These are phyloP conservation scores for Pelmatolapia mariae DNA, from an alignment of 2,113 vertebrate species.

Conservation along the genomic window DNA sequence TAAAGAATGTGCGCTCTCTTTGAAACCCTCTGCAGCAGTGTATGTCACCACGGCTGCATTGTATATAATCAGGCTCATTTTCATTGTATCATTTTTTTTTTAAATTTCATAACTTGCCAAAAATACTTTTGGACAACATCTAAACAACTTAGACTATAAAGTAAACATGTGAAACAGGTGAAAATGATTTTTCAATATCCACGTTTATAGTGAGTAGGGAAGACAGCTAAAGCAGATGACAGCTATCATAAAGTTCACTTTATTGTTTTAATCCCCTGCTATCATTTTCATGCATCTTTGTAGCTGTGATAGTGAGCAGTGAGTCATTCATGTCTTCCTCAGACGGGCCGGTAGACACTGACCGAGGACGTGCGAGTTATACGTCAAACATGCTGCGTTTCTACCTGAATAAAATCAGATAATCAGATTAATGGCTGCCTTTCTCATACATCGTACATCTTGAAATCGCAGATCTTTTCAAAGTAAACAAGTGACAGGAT, in stretches of 20 bases:
- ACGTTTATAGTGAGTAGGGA: neutral
- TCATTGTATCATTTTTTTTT: neutral
- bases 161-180: neutral
- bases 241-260: neutral
- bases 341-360: neutral
- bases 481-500: neutral
- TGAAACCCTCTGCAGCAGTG: neutral
- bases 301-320: neutral
- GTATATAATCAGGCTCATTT: neutral
- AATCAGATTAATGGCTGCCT: neutral
- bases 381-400: neutral
- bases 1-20: neutral
- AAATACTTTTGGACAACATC: neutral
- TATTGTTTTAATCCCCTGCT: neutral
- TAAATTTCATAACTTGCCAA: neutral
- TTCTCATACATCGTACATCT: neutral
- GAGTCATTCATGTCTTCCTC: neutral
- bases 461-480: neutral
- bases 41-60: accelerated
- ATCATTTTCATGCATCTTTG: neutral
- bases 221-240: neutral
- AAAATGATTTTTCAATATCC: neutral
- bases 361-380: neutral
- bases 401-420: neutral
- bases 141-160: neutral